Base-by-base conservation (phyloP, 2,888 invertebrate species). In the Parnassius mnemosyne region DNA sequence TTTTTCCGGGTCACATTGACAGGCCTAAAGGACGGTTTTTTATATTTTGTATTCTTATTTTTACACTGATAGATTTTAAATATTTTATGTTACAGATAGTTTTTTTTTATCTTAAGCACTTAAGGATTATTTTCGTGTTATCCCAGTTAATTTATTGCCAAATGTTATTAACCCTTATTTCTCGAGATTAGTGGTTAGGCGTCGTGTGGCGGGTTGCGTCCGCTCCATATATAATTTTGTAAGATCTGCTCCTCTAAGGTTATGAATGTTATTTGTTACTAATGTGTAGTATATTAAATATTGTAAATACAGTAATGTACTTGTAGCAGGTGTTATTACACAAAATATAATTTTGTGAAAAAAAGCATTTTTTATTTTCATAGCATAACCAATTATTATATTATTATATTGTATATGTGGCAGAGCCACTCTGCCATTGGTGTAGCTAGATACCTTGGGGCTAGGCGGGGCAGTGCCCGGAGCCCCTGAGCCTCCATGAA, bases 261-360 rank as follows among this genome's bases (percentile, higher is more conserved):
- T 89, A 89, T 89, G 82, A 89, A 91, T 87, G 89, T 90, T 91
- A 88, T 84, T 89, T 92, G 92, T 92, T 92, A 91, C 91, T 92
- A 90, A 92, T 89, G 88, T 90, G 88, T 91, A 92, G 89, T 79
- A 86, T 88, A 89, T 87, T 78, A 83, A 85, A 87, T 91, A 90
- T 89, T 91, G 89, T 90, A 91, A 85, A 90, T 92, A 92, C 73
- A 79, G 78, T 88, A 87, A 87, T 87, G 72, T 79, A 89, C 86
- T 82, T 92, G 92, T 92, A 92, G 92, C 89, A 89, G 89, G 92
- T 92, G 92, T 92, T 92, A 92, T 91, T 79, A 92, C 92, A 91
- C 92, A 92, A 92, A 92, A 92, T 92, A 92, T 92, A 92, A 92
- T 92, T 92, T 92, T 92, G 92, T 92, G 92, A 90, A 89, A 87